Percentiles rank a stretch among this genome's conserved stretches.
Conservation (phyloP, 2,797 vertebrate genomes). For the Neopelma chrysocephalum region DNA sequence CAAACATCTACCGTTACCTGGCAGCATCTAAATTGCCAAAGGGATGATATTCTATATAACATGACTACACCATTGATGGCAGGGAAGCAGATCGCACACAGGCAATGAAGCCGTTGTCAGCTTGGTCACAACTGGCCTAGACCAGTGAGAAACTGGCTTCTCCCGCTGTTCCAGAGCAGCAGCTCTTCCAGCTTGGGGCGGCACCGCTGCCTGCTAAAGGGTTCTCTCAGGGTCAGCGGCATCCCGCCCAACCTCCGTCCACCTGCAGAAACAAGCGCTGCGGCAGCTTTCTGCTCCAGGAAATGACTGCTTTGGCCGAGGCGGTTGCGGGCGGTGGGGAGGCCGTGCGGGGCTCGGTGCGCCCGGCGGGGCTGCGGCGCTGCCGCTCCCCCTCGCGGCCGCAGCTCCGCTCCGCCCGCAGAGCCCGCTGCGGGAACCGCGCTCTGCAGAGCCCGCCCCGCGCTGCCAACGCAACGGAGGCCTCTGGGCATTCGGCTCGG, state of each 20-base stretch:
- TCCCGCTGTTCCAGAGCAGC: fast-evolving
- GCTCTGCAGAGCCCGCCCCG: fast-evolving
- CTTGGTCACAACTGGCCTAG: neutral
- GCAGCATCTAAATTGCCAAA: neutral
- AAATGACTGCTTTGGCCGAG: fast-evolving
- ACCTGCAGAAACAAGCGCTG: neutral
- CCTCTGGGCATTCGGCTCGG: neutral
- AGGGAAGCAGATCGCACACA: fast-evolving
- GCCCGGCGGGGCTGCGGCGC: neutral
- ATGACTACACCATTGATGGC: fast-evolving
- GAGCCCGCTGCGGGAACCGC: fast-evolving
- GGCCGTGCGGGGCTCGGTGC: neutral
- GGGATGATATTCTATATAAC: fast-evolving
- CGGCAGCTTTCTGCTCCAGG: fast-evolving
- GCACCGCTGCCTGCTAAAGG: neutral
- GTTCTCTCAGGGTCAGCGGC: fast-evolving
- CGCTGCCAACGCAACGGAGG: fast-evolving
- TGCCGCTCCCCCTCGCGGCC: slow-evolving; percentile 1
- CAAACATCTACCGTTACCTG: too few relatives aligned
- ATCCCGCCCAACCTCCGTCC: fast-evolving
- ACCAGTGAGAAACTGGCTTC: fast-evolving
- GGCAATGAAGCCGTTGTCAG: neutral
- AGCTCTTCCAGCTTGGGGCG: neutral
- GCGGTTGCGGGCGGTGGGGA: fast-evolving
- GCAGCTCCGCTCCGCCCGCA: fast-evolving